Conservation (phyloP, 2,113 vertebrate genomes). For the Brachirus orientalis region DNA sequence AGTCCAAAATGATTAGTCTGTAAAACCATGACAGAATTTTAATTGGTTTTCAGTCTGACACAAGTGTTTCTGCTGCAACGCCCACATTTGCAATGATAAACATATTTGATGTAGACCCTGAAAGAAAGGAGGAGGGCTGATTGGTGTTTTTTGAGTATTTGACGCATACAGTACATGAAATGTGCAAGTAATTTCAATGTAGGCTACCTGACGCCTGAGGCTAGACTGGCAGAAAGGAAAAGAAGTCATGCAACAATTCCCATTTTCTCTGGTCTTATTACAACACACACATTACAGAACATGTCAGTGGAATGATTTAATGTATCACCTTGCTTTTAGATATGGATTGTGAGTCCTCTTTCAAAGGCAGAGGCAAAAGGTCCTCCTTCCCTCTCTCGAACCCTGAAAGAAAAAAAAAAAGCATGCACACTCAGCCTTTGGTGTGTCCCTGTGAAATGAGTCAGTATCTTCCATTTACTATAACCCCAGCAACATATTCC, state of each 20-base stretch:
- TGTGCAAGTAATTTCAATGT: conserved; percentile 37
- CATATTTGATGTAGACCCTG: conserved; percentile 11
- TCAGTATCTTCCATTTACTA: neutral
- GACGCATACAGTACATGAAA: conserved; percentile 7
- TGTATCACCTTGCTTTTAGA: conserved; percentile 96
- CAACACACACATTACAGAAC: neutral
- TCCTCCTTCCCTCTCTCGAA: conserved; percentile 95
- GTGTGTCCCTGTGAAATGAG: neutral
- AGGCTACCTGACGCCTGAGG: conserved; percentile 24
- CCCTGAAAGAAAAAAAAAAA: conserved; percentile 77
- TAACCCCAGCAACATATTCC: conserved; percentile 16
- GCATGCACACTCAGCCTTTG: neutral
- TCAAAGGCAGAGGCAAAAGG: conserved; percentile 85
- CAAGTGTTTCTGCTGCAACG: neutral
- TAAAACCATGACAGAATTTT: neutral
- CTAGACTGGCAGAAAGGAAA: conserved; percentile 6
- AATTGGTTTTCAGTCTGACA: conserved; percentile 3
- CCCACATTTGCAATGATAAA: conserved; percentile 4
- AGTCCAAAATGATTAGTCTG: conserved; percentile 3
- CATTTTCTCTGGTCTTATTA: conserved; percentile 33
- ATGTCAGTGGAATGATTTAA: too few species aligned
- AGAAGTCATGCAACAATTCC: conserved; percentile 12
- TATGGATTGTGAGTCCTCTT: conserved; percentile 92
- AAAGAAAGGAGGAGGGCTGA: conserved; percentile 2
- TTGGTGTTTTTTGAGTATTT: conserved; percentile 30